phyloP scores from a whole-genome alignment of 2,113 vertebrate species.

The Arizona elegans region DNA sequence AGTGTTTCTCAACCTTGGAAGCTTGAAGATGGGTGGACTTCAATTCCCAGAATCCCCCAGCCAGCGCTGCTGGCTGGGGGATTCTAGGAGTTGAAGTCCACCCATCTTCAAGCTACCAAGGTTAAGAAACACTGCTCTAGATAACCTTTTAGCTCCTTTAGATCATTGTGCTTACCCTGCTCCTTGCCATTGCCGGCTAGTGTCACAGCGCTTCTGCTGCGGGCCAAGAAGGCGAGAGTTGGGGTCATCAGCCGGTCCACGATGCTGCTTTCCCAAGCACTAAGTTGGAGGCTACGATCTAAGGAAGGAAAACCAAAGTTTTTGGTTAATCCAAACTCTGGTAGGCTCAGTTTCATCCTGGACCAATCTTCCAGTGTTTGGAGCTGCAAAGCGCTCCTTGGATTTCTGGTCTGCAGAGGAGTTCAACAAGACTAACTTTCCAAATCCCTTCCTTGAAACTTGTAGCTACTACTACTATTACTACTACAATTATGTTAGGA shows the following conservation, averaged over 20 bases:
- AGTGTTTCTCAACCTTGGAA: too few relatives aligned
- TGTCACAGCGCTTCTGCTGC: conserved; percentile 92
- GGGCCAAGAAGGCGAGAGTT: conserved; percentile 91
- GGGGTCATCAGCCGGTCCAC: conserved; percentile 97
- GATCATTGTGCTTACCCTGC: conserved; percentile 73
- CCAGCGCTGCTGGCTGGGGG: too few relatives aligned
- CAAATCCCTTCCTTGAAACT: neutral
- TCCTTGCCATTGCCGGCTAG: conserved; percentile 85
- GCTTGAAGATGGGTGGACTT: too few relatives aligned
- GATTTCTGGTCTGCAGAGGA: neutral
- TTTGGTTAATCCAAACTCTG: neutral
- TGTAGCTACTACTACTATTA: neutral
- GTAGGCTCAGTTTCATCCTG: neutral
- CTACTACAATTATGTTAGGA: neutral
- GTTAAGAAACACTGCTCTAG: too few relatives aligned
- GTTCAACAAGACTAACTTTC: neutral
- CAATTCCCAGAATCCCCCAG: too few relatives aligned
- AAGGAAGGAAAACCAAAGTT: conserved; percentile 5
- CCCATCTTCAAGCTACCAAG: too few relatives aligned
- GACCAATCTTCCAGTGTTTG: neutral
- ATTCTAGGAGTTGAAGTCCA: too few relatives aligned
- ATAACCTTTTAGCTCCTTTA: neutral
- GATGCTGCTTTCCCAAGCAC: conserved; percentile 95
- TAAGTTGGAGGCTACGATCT: conserved; percentile 88
- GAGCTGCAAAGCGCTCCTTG: neutral